Percentiles rank a stretch among this genome's conserved stretches.
Evolutionary conservation across 2,797 vertebrate genomes (phyloP).

Genomic region (Crenuchus spilurus): DNA sequence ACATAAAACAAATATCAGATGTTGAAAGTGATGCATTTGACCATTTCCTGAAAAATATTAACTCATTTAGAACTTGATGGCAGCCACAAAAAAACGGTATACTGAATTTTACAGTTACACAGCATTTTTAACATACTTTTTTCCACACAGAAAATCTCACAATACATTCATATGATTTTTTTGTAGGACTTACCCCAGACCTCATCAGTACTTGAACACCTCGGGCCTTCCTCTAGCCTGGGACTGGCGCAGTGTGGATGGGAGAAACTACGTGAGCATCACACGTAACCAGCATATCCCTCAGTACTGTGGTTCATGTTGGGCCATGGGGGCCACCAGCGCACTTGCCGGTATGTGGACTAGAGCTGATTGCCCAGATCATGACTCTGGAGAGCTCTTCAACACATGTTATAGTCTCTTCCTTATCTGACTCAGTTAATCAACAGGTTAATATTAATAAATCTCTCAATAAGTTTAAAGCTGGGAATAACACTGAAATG

Average conservation of each 20-base stretch:
- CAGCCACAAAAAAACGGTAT: no score
- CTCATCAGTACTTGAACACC: slow-evolving; percentile 78
- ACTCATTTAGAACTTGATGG: no score
- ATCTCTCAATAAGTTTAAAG: no score
- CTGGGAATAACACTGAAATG: no score
- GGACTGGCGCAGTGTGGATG: slow-evolving; percentile 89
- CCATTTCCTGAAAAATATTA: no score
- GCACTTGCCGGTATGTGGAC: slow-evolving; percentile 84
- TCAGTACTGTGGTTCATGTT: slow-evolving; percentile 95
- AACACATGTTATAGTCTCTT: no score
- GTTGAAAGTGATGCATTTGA: no score
- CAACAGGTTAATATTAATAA: not conserved
- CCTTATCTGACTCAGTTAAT: no score
- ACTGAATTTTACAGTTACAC: no score
- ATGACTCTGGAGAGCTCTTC: not conserved
- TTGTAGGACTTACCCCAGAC: slow-evolving; percentile 79
- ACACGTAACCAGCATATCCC: slow-evolving; percentile 95
- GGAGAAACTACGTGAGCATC: slow-evolving; percentile 85
- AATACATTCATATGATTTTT: not conserved
- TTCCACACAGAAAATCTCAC: no score
- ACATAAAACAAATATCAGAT: no score
- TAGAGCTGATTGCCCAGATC: not conserved
- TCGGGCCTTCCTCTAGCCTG: slow-evolving; percentile 79
- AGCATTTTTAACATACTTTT: no score
- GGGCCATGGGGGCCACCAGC: slow-evolving; percentile 93